Base-by-base conservation (phyloP, 2,888 invertebrate genomes). In the Catocala fraxini region DNA sequence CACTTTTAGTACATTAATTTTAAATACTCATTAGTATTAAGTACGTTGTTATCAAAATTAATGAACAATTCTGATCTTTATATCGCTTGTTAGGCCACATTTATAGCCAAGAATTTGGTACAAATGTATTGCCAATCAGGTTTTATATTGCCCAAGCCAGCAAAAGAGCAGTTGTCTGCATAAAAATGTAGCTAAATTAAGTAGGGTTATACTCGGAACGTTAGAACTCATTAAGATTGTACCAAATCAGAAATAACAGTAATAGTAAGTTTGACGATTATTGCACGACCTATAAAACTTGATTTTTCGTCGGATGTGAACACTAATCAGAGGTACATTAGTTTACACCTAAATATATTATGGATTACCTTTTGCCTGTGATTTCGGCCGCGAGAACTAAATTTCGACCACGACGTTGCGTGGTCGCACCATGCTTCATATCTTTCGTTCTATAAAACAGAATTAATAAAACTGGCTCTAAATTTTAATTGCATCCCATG, bases 271-370 rank as follows among this genome's bases (percentile, higher is more conserved):
- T 46, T 35, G 45, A 58, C 51, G 51, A 52, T 46, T 47, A 58
- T 51, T 41, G 33, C 25, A 55, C 25, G 48, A 42, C 56, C 34
- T 49, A 49, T 49, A 43, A 56, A 56, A 34, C 33, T 49, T 41
- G 33, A 49, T 49, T 49, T 49, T 7, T 12, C 25, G 33, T 34
- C 34, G 34, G n/a, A 49, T 49, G 34, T 34, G 7, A 49, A n/a
- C 4, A n/a, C 6, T 49, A 49, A 34, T 47, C 35, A 25, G 3
- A 4, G 47, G 25, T 47, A 45, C 45, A 45, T 45, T 45, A 45
- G 11, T 45, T 45, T 12, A 12, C 12, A 12, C 45, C 45, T 45
- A 6, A 45, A 12, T 12, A 12, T 6, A 45, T n/a, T 45, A 12
- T 45, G 11, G 4, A 25, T 3, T 25, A 25, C 1, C 25, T 25